Percentiles rank a stretch among this genome's conserved stretches.
Evolutionary conservation across 2,888 invertebrate species (phyloP).

Genomic region (Thumatha senex): DNA sequence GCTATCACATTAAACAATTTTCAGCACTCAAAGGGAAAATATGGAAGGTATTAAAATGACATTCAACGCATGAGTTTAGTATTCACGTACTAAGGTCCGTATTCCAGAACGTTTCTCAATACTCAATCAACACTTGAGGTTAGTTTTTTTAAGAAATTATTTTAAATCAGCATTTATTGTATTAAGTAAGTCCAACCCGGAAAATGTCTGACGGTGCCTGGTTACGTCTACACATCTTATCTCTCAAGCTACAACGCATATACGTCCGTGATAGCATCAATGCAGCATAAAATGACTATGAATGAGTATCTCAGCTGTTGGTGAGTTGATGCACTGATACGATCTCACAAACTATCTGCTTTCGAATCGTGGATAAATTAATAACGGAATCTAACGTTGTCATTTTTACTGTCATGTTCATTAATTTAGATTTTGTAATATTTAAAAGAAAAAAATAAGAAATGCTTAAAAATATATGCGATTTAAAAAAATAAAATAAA

Average conservation of each 20-base stretch:
- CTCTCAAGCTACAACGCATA: conserved; percentile 11
- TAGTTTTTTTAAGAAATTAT: no score
- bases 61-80: no score
- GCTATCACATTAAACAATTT: no score
- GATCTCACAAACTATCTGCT: conserved; percentile 4
- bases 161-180: conserved; percentile 17
- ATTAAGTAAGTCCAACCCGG: conserved; percentile 34
- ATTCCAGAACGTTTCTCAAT: no score
- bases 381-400: neutral
- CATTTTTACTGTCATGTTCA: neutral
- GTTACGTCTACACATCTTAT: conserved; percentile 17
- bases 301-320: neutral
- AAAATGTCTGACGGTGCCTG: conserved; percentile 9
- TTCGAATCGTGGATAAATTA: conserved; percentile 6
- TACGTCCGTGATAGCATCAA: no score
- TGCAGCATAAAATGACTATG: conserved; percentile 8
- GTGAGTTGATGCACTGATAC: conserved; percentile 1
- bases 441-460: no score
- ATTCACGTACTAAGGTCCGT: no score
- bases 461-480: no score
- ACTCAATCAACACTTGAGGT: no score
- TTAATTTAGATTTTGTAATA: neutral
- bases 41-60: no score
- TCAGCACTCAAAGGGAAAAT: no score
- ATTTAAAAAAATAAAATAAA: no score